Percentiles rank a stretch among this genome's conserved stretches.
phyloP scores from a whole-genome alignment of 1,140 invertebrate species.

The Neotoxoptera formosana region DNA sequence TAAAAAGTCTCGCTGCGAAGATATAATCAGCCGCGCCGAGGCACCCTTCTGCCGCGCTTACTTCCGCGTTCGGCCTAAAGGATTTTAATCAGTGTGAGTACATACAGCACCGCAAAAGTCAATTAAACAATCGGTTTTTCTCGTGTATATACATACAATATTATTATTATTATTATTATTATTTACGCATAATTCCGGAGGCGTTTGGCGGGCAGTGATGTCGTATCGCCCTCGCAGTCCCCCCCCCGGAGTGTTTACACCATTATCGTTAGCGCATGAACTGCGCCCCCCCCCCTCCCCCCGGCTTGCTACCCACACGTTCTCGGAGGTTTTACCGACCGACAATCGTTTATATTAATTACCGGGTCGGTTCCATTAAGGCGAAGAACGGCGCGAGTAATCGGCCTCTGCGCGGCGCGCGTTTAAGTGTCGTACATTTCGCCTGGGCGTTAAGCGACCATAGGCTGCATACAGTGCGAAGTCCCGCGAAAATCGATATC shows the following conservation, averaged over 20 bases:
- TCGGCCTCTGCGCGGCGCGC: background rate
- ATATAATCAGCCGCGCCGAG: background rate
- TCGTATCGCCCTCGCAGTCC: conserved; percentile 10
- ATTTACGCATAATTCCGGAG: background rate
- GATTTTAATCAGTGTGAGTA: conserved; percentile 49
- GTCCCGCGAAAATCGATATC: conserved; percentile 18
- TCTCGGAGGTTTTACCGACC: conserved; percentile 14
- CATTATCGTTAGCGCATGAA: conserved; percentile 51
- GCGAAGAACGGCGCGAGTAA: background rate
- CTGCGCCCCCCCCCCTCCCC: no score
- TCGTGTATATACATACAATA: background rate
- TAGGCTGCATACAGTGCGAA: no score
- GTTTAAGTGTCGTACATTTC: conserved; percentile 23
- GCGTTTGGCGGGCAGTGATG: background rate
- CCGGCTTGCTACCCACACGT: background rate
- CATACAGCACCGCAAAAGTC: conserved; percentile 41
- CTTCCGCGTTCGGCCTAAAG: background rate
- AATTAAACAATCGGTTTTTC: conserved; percentile 52
- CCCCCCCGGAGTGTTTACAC: conserved; percentile 23
- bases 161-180: background rate
- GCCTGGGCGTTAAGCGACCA: background rate
- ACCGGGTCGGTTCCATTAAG: conserved; percentile 38
- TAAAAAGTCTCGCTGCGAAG: background rate
- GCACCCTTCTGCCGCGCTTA: background rate
- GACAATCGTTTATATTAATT: conserved; percentile 56